Evolutionary conservation across 2,113 vertebrate genomes (phyloP).

Genomic region (Myrmecobius fasciatus): DNA sequence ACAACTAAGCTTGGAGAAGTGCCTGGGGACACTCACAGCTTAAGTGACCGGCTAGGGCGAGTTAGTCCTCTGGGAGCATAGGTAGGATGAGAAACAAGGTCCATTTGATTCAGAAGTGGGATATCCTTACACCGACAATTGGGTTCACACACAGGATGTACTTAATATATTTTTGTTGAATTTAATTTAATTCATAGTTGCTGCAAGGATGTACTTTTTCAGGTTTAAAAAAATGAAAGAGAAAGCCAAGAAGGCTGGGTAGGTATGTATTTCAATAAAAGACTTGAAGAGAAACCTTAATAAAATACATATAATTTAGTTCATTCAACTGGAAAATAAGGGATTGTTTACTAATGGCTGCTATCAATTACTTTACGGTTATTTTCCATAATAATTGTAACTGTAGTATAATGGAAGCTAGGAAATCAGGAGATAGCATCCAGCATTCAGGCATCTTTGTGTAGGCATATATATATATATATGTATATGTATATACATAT

Average conservation of each 20-base stretch:
- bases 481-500: background rate
- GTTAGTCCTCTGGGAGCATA: background rate
- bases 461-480: background rate
- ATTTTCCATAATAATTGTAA: background rate
- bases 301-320: background rate
- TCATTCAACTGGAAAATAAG: background rate
- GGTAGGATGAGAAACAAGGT: background rate
- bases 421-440: background rate
- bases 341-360: background rate
- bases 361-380: background rate
- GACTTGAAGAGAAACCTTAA: background rate
- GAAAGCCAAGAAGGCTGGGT: background rate
- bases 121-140: background rate
- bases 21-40: background rate
- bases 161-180: background rate
- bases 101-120: background rate
- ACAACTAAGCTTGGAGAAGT: background rate
- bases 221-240: background rate
- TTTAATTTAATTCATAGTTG: background rate
- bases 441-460: background rate
- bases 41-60: too few relatives aligned
- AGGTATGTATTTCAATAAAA: background rate
- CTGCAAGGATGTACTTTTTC: background rate
- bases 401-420: background rate
- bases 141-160: background rate